Conservation (phyloP, 2,113 vertebrate species). For the Tricholaema leucomelas region DNA sequence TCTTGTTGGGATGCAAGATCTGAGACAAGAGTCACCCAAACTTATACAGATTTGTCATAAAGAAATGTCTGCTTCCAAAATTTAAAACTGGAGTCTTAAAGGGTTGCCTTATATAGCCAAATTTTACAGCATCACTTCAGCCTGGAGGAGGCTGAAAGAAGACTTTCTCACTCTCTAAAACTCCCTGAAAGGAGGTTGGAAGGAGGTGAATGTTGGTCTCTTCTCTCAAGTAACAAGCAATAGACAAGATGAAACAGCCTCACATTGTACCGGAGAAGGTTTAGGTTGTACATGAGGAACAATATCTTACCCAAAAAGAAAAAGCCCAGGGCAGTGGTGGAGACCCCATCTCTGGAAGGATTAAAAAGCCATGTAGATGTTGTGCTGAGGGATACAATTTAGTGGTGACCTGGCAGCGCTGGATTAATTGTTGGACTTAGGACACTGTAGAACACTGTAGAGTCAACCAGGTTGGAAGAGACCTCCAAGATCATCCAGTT, state of each 20-base stretch:
- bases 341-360: fast-evolving
- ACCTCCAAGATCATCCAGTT: too few species aligned
- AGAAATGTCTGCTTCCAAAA: too few species aligned
- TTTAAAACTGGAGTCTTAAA: too few species aligned
- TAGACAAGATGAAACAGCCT: fast-evolving
- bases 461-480: too few species aligned
- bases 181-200: fast-evolving
- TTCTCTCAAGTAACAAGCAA: fast-evolving
- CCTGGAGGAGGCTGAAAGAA: background rate
- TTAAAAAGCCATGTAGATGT: fast-evolving
- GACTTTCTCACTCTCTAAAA: fast-evolving
- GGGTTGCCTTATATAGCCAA: too few species aligned
- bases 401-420: background rate
- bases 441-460: too few species aligned
- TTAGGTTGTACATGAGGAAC: background rate
- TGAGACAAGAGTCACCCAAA: too few species aligned
- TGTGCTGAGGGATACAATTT: background rate
- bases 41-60: too few species aligned
- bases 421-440: fast-evolving
- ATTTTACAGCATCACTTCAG: background rate
- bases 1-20: too few species aligned
- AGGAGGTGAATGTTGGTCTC: fast-evolving
- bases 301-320: fast-evolving
- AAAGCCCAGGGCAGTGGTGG: fast-evolving
- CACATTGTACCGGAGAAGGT: fast-evolving